Conservation (phyloP, 2,113 vertebrate genomes). For the Neogale vison region DNA sequence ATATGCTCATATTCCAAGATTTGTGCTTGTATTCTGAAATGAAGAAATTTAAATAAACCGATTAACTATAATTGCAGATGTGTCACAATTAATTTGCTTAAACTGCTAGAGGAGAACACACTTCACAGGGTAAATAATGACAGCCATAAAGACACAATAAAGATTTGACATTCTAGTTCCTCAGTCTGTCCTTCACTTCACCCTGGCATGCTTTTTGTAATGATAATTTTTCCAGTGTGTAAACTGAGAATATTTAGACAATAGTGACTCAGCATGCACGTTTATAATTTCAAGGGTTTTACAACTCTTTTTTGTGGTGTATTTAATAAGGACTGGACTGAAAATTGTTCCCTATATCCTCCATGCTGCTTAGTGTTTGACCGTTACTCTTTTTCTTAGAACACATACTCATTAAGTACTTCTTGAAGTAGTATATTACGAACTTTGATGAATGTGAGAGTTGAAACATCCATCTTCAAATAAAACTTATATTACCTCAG, state of each 20-base stretch:
- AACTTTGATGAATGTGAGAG: neutral
- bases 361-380: neutral
- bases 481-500: neutral
- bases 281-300: neutral
- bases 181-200: neutral
- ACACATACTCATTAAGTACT: neutral
- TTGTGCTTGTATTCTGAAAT: neutral
- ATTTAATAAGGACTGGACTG: neutral
- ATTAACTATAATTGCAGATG: neutral
- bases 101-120: neutral
- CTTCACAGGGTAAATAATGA: neutral
- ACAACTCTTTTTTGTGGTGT: neutral
- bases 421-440: neutral
- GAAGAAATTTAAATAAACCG: neutral
- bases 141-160: neutral
- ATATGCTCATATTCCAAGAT: neutral
- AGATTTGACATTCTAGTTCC: neutral
- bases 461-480: neutral
- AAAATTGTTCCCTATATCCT: no score
- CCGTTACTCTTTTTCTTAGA: neutral
- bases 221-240: neutral
- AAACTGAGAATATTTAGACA: neutral
- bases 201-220: neutral
- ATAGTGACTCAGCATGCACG: neutral
- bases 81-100: slow-evolving; percentile 42